Base-by-base conservation (phyloP, 2,888 invertebrate genomes). In the Orgyia antiqua region DNA sequence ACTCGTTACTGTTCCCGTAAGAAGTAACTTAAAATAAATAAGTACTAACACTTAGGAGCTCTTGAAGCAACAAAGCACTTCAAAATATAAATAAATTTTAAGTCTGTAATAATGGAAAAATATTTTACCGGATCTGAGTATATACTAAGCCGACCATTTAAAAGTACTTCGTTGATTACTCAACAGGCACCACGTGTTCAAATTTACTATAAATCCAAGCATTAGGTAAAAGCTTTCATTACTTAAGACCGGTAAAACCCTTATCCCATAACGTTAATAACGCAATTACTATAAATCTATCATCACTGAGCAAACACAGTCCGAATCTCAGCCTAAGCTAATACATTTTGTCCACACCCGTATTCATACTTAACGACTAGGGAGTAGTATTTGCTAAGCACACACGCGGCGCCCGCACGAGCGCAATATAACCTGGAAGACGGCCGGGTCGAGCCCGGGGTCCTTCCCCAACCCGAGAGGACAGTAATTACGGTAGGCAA, bases 401-500 rank as follows among this genome's bases (percentile, higher is more conserved):
- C 78, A 84, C 82, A 83, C 63, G 76, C 77, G 78, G 73, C 64
- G 78, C 84, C 82, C 83, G 82, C 82, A 83, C 80, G 68, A 63
- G 61, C 69, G 77, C 77, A 82, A 83, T 83, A 82, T 83, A 83
- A 79, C 79, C 77, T 77, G 77, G 56, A 83, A 84, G 84, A 84
- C 75, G 80, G 70, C 70, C 61, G 75, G 75, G 73, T 76, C 76
- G 68, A 72, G 73, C 77, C 15, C 15, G 63, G 77, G 80, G 75
- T 72, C 71, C 70, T 71, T 70, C 76, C 80, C 77, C 70, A 66
- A 70, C 78, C 83, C 83, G 72, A 73, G 78, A 83, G 83, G 86
- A 86, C 86, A 87, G 87, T 87, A 87, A 87, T 87, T 87, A 87
- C 87, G 83, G 86, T 84, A 87, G 87, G 87, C 87, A 87, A 87